A percentile compares a stretch with the other conserved stretches of the same genome.
phyloP scores from a whole-genome alignment of 2,113 vertebrate species.

The Caranx ignobilis region DNA sequence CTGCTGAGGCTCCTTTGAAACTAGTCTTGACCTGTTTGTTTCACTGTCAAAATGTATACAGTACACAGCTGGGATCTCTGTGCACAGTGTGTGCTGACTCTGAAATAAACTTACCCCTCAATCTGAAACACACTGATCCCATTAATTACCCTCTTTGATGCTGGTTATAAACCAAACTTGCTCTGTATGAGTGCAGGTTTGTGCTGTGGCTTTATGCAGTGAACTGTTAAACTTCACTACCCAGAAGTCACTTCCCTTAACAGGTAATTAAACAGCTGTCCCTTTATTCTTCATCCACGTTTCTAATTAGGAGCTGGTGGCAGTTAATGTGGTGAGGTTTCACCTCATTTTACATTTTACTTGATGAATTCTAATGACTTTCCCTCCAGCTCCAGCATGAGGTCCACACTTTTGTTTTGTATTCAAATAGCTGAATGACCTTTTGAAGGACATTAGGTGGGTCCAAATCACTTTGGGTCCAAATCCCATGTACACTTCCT shows the following conservation, averaged over 20 bases:
- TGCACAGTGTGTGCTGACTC: background rate
- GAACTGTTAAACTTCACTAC: slow-evolving; percentile 18
- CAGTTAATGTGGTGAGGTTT: background rate
- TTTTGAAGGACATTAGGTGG: background rate
- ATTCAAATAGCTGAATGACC: background rate
- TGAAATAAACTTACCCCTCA: slow-evolving; percentile 33
- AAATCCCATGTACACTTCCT: no score
- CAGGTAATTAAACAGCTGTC: slow-evolving; percentile 13
- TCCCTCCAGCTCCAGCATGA: no score
- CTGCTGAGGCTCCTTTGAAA: slow-evolving; percentile 44
- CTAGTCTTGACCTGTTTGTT: slow-evolving; percentile 67
- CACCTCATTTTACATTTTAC: background rate
- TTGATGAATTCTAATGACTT: background rate
- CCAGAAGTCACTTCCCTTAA: slow-evolving; percentile 14
- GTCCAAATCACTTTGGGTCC: background rate
- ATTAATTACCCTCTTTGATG: slow-evolving; percentile 55
- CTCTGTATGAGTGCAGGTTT: slow-evolving; percentile 5
- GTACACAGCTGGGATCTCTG: slow-evolving; percentile 33
- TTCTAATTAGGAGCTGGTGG: background rate
- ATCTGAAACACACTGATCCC: slow-evolving; percentile 38
- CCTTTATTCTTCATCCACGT: slow-evolving; percentile 2
- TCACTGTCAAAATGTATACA: slow-evolving; percentile 46
- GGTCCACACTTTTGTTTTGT: no score
- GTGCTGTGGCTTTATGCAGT: background rate
- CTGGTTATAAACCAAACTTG: slow-evolving; percentile 22